Percentiles rank a stretch among this genome's conserved stretches.
phyloP scores from a whole-genome alignment of 1,140 invertebrate genomes.

The Apolygus lucorum region DNA sequence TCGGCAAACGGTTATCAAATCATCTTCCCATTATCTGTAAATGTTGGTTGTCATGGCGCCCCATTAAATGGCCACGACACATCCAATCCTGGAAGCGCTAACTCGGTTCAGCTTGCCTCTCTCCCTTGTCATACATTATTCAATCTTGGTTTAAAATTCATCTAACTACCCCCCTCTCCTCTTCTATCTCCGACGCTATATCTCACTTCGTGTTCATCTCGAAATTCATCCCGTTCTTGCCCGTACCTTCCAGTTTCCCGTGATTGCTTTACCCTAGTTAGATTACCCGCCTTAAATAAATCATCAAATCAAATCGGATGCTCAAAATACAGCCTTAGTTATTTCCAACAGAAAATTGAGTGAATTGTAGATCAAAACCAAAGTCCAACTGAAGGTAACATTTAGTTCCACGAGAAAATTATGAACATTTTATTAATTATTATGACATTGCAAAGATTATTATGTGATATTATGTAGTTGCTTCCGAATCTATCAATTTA shows the following conservation, averaged over 20 bases:
- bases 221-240: neutral
- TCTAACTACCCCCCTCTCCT: neutral
- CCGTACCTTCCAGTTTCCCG: neutral
- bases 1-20: constrained; percentile 6
- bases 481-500: too few relatives aligned
- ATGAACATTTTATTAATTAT: too few relatives aligned
- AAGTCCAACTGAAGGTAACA: too few relatives aligned
- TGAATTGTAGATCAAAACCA: too few relatives aligned
- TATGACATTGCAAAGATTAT: too few relatives aligned
- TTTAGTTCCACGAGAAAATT: too few relatives aligned
- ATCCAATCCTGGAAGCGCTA: constrained; percentile 3
- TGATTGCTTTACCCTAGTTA: neutral
- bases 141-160: constrained; percentile 15
- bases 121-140: constrained; percentile 8
- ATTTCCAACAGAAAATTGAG: too few relatives aligned
- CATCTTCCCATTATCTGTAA: constrained; percentile 16
- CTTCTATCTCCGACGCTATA: neutral
- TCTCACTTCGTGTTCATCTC: neutral
- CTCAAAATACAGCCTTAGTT: too few relatives aligned
- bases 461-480: too few relatives aligned
- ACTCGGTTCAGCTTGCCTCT: neutral
- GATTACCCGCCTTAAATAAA: neutral
- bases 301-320: too few relatives aligned
- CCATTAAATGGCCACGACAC: constrained; percentile 12
- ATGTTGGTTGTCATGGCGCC: constrained; percentile 10